Percentiles rank a stretch among this genome's conserved stretches.
Evolutionary conservation across 1,140 invertebrate genomes (phyloP).

Genomic region (Heliconius eleuchia): DNA sequence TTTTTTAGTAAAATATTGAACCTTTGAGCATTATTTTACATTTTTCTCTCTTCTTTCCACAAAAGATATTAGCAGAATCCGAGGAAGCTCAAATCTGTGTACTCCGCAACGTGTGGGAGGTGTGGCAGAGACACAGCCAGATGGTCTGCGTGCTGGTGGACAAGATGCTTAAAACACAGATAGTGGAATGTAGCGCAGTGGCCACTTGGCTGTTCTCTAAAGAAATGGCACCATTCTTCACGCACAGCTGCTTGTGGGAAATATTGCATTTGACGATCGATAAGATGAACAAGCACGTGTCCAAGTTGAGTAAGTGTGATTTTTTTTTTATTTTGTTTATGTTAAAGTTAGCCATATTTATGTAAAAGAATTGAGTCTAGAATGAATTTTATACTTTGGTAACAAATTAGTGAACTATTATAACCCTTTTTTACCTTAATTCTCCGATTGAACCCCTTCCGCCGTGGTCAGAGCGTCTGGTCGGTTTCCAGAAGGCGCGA

Average conservation of each 20-base stretch:
- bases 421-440: too few species aligned
- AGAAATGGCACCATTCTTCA: conserved; percentile 96
- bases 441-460: too few species aligned
- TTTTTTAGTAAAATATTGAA: too few species aligned
- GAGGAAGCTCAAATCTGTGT: conserved; percentile 98
- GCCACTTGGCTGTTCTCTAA: conserved; percentile 99
- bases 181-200: conserved; percentile 97
- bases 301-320: conserved; percentile 86
- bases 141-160: conserved; percentile 98
- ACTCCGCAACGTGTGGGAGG: conserved; percentile 94
- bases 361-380: too few species aligned
- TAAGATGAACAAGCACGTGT: conserved; percentile 98
- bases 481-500: too few species aligned
- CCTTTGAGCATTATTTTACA: too few species aligned
- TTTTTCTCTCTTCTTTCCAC: background rate
- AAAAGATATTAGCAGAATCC: conserved; percentile 89
- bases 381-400: too few species aligned
- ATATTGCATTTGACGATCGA: conserved; percentile 97
- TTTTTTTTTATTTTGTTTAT: background rate
- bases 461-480: too few species aligned
- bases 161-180: conserved; percentile 98
- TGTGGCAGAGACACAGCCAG: conserved; percentile 97
- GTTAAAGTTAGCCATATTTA: too few species aligned
- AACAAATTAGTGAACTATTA: too few species aligned
- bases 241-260: conserved; percentile 98